Conservation (phyloP, 2,113 vertebrate genomes). For the Nymphicus hollandicus region DNA sequence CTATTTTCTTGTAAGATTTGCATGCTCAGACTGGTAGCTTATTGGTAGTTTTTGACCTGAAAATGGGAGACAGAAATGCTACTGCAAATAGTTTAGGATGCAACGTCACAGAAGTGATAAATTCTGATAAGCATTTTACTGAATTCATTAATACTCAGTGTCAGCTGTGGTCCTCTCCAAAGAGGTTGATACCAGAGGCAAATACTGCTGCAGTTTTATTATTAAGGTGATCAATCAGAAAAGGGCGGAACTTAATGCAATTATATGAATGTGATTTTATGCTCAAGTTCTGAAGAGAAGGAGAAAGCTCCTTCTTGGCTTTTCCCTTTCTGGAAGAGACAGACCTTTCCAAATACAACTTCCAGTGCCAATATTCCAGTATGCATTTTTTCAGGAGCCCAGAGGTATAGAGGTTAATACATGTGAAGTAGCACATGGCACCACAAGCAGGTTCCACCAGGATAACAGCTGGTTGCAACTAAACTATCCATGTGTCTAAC, state of each 20-base stretch:
- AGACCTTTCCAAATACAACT: not conserved
- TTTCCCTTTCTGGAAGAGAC: not conserved
- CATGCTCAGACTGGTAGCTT: not conserved
- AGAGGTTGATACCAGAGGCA: not conserved
- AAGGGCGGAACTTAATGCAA: not conserved
- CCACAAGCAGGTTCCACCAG: not conserved
- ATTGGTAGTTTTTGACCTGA: not conserved
- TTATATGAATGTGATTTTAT: not conserved
- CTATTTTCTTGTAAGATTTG: not conserved
- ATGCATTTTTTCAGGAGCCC: not conserved
- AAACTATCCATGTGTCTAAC: not conserved
- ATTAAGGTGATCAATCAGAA: not conserved
- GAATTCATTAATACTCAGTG: not conserved
- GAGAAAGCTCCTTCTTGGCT: not conserved
- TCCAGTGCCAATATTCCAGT: not conserved
- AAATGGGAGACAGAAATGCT: not conserved
- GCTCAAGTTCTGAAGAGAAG: not conserved
- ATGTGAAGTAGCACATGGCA: not conserved
- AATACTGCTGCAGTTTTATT: not conserved
- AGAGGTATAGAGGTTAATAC: not conserved
- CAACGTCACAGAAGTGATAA: not conserved
- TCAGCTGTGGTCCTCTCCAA: not conserved
- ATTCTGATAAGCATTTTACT: not conserved
- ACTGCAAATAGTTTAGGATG: not conserved
- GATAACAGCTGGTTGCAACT: not conserved